Base-by-base conservation (phyloP, 2,888 invertebrate genomes). In the Tenthredo mesomela region DNA sequence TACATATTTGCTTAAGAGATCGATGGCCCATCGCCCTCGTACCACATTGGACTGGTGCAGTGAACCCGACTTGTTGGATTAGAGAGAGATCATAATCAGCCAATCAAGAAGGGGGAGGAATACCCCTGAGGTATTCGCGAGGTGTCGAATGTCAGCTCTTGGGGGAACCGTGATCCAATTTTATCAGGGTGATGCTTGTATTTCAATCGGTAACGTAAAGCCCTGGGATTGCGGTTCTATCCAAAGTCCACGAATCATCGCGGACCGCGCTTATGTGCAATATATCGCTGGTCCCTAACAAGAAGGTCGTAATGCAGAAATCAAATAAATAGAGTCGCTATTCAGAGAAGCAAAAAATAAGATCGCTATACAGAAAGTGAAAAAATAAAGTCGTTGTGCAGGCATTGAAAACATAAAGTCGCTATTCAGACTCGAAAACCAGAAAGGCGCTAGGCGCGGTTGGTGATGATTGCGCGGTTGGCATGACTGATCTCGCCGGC, bases 41-140 rank as follows among this genome's bases (percentile, higher is more conserved):
- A 18, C 61, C 90, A 90, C 89, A 90, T 87, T 90, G 84, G 89
- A 18, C 33, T 40, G 91, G 89, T 91, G 61, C 50, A 58, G 58
- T 61, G 58, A 61, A 61, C 50, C 80, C 80, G 40, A 80, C 80
- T 80, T 80, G 80, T 80, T 82, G 61, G 90, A 91, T 91, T 93
- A 92, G 91, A 89, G 88, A 92, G 92, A 92, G 93, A 92, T 93
- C 92, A 92, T 93, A 92, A 92, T 93, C 92, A 92, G 90, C 90
- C 92, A 91, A 93, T 93, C 91, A 90, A 87, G 89, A 88, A 85
- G 83, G 65, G 70, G 71, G 71, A 33, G 70, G 40, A 33, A 50
- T 82, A 54, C 43, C 82, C 67, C 77, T 61, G 61, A 70, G 70
- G 71, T 61, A 78, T 86, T 86, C 87, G 87, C 86, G 87, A 92